phyloP scores from a whole-genome alignment of 2,113 vertebrate species.

The Rallus limicola region DNA sequence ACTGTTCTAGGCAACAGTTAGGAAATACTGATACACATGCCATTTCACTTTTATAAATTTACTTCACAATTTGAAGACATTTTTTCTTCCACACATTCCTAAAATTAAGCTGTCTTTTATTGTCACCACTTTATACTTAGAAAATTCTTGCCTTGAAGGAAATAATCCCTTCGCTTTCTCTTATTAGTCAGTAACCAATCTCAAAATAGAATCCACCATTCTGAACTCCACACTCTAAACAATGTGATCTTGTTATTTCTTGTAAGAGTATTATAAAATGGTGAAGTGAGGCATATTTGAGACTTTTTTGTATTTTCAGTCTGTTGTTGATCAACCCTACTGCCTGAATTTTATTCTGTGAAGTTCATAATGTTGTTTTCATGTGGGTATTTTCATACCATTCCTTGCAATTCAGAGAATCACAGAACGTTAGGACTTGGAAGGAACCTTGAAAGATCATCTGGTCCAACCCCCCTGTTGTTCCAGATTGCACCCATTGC shows the following conservation, averaged over 20 bases:
- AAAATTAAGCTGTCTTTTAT: background rate
- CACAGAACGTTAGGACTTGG: too few species aligned
- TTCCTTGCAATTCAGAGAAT: background rate
- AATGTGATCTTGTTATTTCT: background rate
- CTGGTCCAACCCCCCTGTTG: too few species aligned
- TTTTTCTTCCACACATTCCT: background rate
- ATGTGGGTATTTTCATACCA: background rate
- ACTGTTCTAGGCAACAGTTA: background rate
- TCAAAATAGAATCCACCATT: background rate
- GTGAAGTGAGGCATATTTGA: background rate
- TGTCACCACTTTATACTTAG: background rate
- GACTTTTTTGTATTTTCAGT: background rate
- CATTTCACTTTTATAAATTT: background rate
- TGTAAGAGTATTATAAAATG: background rate
- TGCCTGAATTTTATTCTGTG: background rate
- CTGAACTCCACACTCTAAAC: background rate
- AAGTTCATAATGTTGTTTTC: background rate
- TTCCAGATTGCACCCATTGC: too few species aligned
- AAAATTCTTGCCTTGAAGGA: background rate
- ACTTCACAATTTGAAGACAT: background rate
- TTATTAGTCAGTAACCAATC: background rate
- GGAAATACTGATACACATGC: background rate
- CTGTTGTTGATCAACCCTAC: background rate
- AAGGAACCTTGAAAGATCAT: too few species aligned
- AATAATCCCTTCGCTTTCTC: background rate